A percentile compares a stretch with the other conserved stretches of the same genome.
Conservation (phyloP, 37 sponge, comb jelly and placozoan species). For the Theonella swinhoei region DNA sequence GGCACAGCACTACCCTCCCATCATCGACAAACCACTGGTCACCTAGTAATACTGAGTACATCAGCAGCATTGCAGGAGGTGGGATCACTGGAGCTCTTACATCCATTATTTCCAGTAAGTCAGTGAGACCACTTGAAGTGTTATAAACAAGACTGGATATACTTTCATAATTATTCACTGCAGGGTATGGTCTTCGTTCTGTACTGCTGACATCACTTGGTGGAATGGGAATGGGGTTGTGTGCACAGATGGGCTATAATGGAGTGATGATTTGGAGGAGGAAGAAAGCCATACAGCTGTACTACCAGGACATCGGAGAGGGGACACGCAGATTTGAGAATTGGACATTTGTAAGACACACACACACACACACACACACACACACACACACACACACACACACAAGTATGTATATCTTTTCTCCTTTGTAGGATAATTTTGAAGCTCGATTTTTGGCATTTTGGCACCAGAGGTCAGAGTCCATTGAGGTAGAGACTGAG, state of each 20-base stretch:
- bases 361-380: too few relatives aligned
- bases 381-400: too few relatives aligned
- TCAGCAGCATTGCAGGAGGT: constrained; percentile 51
- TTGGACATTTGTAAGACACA: constrained; percentile 38
- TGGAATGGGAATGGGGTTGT: constrained; percentile 16
- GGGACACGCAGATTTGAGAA: background rate
- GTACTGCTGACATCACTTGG: constrained; percentile 15
- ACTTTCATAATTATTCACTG: background rate
- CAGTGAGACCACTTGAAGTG: too few relatives aligned
- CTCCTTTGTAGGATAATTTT: constrained; percentile 31
- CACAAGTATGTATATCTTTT: background rate
- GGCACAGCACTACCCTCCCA: background rate
- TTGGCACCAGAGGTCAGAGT: constrained; percentile 41
- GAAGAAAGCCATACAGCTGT: constrained; percentile 54
- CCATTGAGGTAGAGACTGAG: constrained; percentile 2
- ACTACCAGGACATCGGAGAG: constrained; percentile 59
- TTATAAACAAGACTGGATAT: background rate
- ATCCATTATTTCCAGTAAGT: constrained; percentile 51
- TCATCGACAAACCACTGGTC: background rate
- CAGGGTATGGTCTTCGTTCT: background rate
- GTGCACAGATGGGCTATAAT: constrained; percentile 45
- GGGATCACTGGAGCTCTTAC: constrained; percentile 38
- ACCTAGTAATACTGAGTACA: constrained; percentile 12
- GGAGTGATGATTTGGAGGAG: constrained; percentile 58
- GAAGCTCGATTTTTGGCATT: constrained; percentile 41